These are phyloP conservation scores for Epizoanthus illoricatus DNA, from an alignment of 92 coral and sea anemone genomes.

Conservation along the genomic window DNA sequence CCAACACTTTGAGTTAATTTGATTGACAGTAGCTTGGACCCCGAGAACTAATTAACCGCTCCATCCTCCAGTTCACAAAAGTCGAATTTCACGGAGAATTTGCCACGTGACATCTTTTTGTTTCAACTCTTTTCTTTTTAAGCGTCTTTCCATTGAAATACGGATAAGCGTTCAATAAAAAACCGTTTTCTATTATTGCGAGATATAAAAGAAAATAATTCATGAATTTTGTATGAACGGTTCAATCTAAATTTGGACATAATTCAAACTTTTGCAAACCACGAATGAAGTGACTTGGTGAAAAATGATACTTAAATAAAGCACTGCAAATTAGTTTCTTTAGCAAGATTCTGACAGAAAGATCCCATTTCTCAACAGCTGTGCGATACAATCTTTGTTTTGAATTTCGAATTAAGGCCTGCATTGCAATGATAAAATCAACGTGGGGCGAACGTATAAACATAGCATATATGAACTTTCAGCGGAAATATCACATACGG, in stretches of 20 bases:
- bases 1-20: not conserved
- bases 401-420: not conserved
- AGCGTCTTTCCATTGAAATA: not conserved
- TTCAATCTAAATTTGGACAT: not conserved
- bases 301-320: not conserved
- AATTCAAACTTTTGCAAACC: not conserved
- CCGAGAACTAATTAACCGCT: conserved; percentile 1
- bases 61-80: conserved; percentile 12
- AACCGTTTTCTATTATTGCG: not conserved
- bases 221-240: conserved; percentile 24
- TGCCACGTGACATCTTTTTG: not conserved
- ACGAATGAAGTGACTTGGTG: not conserved
- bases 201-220: not conserved
- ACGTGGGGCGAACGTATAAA: too few relatives aligned
- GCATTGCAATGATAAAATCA: not conserved
- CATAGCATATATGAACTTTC: not conserved
- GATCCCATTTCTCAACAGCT: conserved; percentile 19
- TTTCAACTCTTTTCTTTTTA: not conserved
- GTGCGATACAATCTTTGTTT: conserved; percentile 30
- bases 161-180: not conserved
- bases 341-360: conserved; percentile 14
- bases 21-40: conserved; percentile 17
- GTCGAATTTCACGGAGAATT: conserved; percentile 2
- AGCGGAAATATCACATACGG: not conserved
- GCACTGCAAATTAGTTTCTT: not conserved